Evolutionary conservation across 92 coral and sea anemone genomes (phyloP).

Genomic region (Pocillopora grandis): DNA sequence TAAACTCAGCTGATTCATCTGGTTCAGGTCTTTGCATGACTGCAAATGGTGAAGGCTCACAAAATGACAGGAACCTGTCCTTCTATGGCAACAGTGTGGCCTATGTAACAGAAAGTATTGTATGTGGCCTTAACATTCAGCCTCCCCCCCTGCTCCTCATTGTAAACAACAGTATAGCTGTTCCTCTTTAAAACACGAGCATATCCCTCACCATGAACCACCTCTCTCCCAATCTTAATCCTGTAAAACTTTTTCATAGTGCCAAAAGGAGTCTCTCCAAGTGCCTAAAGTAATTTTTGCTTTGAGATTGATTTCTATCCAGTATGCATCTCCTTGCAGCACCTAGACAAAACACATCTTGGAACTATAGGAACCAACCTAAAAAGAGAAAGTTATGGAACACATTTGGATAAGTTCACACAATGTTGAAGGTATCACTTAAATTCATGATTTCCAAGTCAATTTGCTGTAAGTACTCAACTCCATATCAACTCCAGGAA

Average conservation of each 20-base stretch:
- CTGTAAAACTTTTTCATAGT: conserved; percentile 31
- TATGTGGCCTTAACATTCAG: conserved; percentile 33
- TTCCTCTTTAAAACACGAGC: conserved; percentile 34
- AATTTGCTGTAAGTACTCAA: too few relatives aligned
- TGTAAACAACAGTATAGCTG: conserved; percentile 25
- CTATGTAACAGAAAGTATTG: conserved; percentile 39
- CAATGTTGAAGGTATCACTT: background rate
- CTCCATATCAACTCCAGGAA: too few relatives aligned
- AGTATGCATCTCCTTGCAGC: conserved; percentile 30
- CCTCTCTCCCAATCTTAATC: conserved; percentile 36
- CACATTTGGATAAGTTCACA: background rate
- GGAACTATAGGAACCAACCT: conserved; percentile 21
- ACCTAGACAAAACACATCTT: conserved; percentile 5
- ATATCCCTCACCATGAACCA: conserved; percentile 38
- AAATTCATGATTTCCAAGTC: too few relatives aligned
- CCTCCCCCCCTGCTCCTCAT: conserved; percentile 4
- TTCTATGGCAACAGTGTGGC: conserved; percentile 33
- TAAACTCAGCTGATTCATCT: conserved; percentile 29
- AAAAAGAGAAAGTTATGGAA: background rate
- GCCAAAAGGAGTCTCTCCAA: conserved; percentile 36
- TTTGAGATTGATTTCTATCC: conserved; percentile 7
- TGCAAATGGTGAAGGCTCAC: conserved; percentile 31
- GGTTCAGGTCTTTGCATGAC: conserved; percentile 37
- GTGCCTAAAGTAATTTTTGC: conserved; percentile 15
- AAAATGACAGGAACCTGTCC: conserved; percentile 1